A percentile compares a stretch with the other conserved stretches of the same genome.
Conservation (phyloP, 1,140 invertebrate genomes). For the Asobara japonica region DNA sequence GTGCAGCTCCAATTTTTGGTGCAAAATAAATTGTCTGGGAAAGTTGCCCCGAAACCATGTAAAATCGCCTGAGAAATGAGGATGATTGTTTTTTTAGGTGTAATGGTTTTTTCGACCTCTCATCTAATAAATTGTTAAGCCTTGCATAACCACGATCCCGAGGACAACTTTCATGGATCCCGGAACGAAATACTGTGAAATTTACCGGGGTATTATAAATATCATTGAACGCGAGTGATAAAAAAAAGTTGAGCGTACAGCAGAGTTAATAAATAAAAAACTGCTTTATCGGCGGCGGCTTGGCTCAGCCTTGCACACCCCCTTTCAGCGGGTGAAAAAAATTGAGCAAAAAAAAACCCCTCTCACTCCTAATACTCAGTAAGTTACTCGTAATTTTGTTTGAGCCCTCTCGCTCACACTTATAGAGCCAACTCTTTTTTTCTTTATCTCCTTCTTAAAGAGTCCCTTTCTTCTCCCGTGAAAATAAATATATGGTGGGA, state of each 20-base stretch:
- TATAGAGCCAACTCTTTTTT: background rate
- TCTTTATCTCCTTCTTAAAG: constrained; percentile 8
- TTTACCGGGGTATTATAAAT: background rate
- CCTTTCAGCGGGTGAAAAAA: background rate
- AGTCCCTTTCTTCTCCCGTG: background rate
- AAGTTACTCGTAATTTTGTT: background rate
- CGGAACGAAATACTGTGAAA: background rate
- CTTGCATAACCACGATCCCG: background rate
- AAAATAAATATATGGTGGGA: no score
- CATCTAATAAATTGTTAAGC: background rate
- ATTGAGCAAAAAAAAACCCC: background rate
- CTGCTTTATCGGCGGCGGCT: background rate
- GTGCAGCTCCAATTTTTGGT: no score
- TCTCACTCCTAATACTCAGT: background rate
- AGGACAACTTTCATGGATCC: constrained; percentile 2
- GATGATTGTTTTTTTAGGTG: background rate
- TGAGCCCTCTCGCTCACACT: background rate
- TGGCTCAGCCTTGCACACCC: background rate
- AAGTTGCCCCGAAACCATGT: no score
- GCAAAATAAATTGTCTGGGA: background rate
- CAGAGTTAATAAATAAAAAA: constrained; percentile 5
- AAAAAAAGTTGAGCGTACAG: background rate
- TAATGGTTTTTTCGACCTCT: background rate
- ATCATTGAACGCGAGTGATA: background rate
- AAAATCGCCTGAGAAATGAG: no score